Evolutionary conservation across 2,888 invertebrate genomes (phyloP), one percentile per base, ranked within the genome.

Genomic region (Ochlodes sylvanus): DNA sequence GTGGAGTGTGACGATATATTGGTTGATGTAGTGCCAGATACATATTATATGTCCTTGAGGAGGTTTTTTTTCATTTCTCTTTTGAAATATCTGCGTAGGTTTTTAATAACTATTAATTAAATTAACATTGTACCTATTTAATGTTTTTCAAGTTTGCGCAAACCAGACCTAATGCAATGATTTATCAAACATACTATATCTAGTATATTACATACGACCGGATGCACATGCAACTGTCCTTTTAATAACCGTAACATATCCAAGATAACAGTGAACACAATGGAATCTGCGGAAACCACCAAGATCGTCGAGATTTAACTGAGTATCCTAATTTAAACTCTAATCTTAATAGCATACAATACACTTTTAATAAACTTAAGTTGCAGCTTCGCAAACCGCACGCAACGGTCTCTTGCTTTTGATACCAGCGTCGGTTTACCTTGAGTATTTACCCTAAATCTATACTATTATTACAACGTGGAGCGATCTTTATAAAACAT

Each of bases 221-320:
- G 66, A 67, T 44, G 62, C 58, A 19, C 55, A 54, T 70, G 69
- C 41, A 65, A 71, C 68, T 68, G 69, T 50, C 69, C 68, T 77
- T 82, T 79, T 81, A 79, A 84, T 84, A 85, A 85, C 84, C 86
- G 83, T 87, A 87, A 86, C 86, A 87, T 79, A 85, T 81, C 86
- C 79, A 79, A 82, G 73, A 76, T 77, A 72, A 72, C 47, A 42
- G 15, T 79, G 87, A 86, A 86, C 74, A 85, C 86, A 87, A 86
- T 86, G 82, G 82, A 80, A 84, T 80, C 84, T 78, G 78, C 79
- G 82, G 81, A 83, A 86, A 86, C 84, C 83, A 80, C 85, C 82
- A 73, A 73, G 72, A 79, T 76, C 77, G 76, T 76, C 74, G 73
- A 79, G 72, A 63, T 75, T 70, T 9, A 4, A 67, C 61, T 57